phyloP scores from a whole-genome alignment of 2,113 vertebrate species.

The Hepsetus odoe region DNA sequence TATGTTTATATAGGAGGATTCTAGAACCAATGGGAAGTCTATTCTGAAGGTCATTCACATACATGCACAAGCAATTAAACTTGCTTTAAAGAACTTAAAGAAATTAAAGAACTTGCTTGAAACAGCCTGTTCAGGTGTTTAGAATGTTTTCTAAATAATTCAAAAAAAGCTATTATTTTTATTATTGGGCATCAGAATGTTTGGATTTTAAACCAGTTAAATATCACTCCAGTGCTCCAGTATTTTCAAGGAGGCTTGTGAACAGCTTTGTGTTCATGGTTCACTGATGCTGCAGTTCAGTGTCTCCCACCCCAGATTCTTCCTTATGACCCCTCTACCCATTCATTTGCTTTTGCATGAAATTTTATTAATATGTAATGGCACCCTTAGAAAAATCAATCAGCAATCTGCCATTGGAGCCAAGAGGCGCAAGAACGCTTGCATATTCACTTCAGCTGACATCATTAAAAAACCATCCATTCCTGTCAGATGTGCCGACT shows the following conservation, averaged over 20 bases:
- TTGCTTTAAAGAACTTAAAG: too few relatives aligned
- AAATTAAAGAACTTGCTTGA: too few relatives aligned
- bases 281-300: constrained; percentile 5
- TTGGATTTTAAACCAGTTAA: background rate
- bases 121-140: background rate
- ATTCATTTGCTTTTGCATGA: constrained; percentile 51
- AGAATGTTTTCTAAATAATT: too few relatives aligned
- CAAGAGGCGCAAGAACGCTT: constrained; percentile 65
- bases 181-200: background rate
- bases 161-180: too few relatives aligned
- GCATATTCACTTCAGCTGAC: constrained; percentile 82
- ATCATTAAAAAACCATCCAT: constrained; percentile 93
- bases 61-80: too few relatives aligned
- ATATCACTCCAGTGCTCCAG: background rate
- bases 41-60: background rate
- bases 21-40: background rate
- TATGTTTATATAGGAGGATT: too few relatives aligned
- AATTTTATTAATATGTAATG: constrained; percentile 80
- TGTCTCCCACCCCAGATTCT: constrained; percentile 33
- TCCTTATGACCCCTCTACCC: constrained; percentile 14
- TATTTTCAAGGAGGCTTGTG: constrained; percentile 18
- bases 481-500: constrained; percentile 75
- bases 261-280: constrained; percentile 40
- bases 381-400: constrained; percentile 76
- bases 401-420: constrained; percentile 70